Base-by-base conservation (phyloP, 1,140 invertebrate species). In the Halictus rubicundus region DNA sequence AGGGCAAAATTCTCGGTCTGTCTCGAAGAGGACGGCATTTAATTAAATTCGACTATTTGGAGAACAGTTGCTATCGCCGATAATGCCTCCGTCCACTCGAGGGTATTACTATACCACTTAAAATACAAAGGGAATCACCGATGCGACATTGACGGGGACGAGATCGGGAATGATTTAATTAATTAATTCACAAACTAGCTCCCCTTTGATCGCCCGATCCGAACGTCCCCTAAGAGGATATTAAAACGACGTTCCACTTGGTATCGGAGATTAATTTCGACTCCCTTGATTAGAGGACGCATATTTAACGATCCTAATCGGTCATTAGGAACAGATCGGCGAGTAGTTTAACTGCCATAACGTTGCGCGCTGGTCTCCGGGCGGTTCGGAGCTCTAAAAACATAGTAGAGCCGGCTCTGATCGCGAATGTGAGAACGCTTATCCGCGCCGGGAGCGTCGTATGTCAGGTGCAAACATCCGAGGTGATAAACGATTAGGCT, bases 401-500 rank as follows among this genome's bases (percentile, higher is more conserved):
- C 32, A 25, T 4, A 42, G 14, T 7, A 32, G 12, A 69, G 57
- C 63, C 21, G 52, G 25, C 14, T n/a, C n/a, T 27, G 19, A 39
- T 64, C 49, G 39, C 59, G 52, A 32, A 1, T 23, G n/a, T 54
- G 42, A 32, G 65, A 69, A 79, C 81, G 69, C 80, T 80, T 84
- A 84, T 84, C 70, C 60, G 74, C 57, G 59, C 66, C 63, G 64
- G 21, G 64, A 60, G 78, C 59, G 39, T 14, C 39, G 39, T 1
- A 9, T 71, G 82, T 78, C 57, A 71, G 59, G 61, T 21, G 57
- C 78, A 66, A 63, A 65, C 59, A 69, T 69, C 70, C 49, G 27
- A 32, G 25, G 54, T 84, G 81, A 84, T 71, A 84, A 84, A 84
- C 65, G 69, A 25, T 61, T 37, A 23, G 27, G 32, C 68, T 71